Conservation (phyloP, 1,140 invertebrate genomes). For the Dreissena rostriformis region DNA sequence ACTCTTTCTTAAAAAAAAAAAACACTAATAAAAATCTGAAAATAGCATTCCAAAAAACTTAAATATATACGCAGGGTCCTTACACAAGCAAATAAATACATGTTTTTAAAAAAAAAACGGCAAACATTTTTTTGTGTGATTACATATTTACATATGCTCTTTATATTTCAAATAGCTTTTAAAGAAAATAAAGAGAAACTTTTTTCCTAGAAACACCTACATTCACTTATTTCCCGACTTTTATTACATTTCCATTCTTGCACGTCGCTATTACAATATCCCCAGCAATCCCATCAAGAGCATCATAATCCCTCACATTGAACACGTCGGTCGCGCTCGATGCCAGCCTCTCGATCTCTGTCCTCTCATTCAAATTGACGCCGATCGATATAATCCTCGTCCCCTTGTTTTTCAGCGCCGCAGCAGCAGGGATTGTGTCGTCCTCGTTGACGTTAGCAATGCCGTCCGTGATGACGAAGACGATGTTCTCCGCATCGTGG, state of each 20-base stretch:
- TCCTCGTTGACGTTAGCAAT: constrained; percentile 73
- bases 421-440: constrained; percentile 72
- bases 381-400: constrained; percentile 71
- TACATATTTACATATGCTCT: too few species aligned
- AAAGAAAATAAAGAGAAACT: too few species aligned
- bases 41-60: too few species aligned
- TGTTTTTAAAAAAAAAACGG: too few species aligned
- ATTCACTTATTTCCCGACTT: background rate
- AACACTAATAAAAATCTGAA: too few species aligned
- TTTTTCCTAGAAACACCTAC: too few species aligned
- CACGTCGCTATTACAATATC: constrained; percentile 56
- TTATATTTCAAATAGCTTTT: too few species aligned
- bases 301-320: constrained; percentile 51
- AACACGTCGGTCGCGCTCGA: constrained; percentile 64
- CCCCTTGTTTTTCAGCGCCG: constrained; percentile 65
- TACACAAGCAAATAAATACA: too few species aligned
- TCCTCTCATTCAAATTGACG: constrained; percentile 64
- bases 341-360: constrained; percentile 69
- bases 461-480: constrained; percentile 76
- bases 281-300: constrained; percentile 37
- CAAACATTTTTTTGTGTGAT: too few species aligned
- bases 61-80: too few species aligned
- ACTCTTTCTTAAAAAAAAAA: too few species aligned
- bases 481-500: constrained; percentile 69
- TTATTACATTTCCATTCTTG: constrained; percentile 31